phyloP scores from a whole-genome alignment of 1,140 invertebrate species.

The Meloidogyne exigua region DNA sequence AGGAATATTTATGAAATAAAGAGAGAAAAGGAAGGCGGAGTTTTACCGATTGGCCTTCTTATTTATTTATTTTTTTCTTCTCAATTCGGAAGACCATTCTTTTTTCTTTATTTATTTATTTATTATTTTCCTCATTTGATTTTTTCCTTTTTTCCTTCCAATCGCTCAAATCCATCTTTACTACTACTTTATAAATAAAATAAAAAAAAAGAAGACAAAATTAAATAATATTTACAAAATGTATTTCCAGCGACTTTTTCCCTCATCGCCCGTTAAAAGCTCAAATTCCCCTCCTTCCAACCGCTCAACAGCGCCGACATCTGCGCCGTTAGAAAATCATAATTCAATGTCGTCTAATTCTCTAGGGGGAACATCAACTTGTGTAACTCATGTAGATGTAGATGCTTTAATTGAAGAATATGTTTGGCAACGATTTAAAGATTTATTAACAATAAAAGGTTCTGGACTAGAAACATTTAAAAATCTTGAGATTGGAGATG shows the following conservation, averaged over 20 bases:
- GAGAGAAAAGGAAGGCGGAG: neutral
- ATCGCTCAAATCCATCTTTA: conserved; percentile 1
- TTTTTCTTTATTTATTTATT: neutral
- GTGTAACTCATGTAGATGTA: conserved; percentile 63
- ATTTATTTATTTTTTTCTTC: neutral
- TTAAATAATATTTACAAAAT: neutral
- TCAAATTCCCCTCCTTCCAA: neutral
- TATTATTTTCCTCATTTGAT: neutral
- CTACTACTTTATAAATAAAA: neutral
- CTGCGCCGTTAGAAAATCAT: neutral
- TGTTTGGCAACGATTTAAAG: conserved; percentile 65
- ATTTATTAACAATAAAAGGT: conserved; percentile 63
- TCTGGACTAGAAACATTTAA: conserved; percentile 61
- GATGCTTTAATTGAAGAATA: conserved; percentile 65
- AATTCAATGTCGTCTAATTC: conserved; percentile 1
- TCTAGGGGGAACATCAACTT: neutral
- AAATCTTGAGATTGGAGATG: conserved; percentile 56
- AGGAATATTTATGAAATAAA: neutral
- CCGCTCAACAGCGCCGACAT: conserved; percentile 12
- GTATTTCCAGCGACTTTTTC: conserved; percentile 13
- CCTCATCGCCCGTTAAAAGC: neutral
- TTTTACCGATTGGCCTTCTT: neutral
- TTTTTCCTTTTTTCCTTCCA: neutral
- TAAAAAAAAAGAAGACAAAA: neutral
- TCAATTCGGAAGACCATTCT: neutral